phyloP scores from a whole-genome alignment of 2,113 vertebrate species.

The Ptyas mucosa region DNA sequence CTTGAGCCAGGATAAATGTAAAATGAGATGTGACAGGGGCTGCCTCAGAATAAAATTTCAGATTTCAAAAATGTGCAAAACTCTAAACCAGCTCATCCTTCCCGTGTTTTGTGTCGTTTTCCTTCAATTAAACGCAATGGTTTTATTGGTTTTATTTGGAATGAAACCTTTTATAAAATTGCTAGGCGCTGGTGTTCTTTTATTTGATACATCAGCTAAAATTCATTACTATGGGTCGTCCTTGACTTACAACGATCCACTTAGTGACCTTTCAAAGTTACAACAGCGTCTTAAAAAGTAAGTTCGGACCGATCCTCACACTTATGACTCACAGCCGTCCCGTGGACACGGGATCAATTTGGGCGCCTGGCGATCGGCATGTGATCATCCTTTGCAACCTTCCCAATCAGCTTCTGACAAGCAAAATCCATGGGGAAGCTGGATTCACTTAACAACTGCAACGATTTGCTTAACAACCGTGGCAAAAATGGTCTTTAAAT shows the following conservation, averaged over 20 bases:
- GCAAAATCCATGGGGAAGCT: background rate
- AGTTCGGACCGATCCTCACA: background rate
- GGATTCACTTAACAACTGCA: background rate
- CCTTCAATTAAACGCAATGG: background rate
- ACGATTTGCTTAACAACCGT: background rate
- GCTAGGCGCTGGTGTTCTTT: background rate
- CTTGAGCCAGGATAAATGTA: background rate
- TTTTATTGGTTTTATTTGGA: background rate
- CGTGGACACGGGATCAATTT: too few species aligned
- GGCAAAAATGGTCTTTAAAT: background rate
- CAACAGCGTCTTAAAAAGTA: background rate
- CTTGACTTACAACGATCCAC: background rate
- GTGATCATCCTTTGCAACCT: too few species aligned
- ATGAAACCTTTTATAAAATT: background rate
- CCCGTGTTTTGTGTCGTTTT: background rate
- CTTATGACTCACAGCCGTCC: background rate
- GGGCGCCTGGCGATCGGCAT: too few species aligned
- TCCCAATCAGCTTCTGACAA: background rate
- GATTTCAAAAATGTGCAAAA: background rate
- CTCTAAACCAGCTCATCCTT: background rate
- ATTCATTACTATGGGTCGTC: background rate
- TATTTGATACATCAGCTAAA: background rate
- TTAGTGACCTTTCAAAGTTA: background rate
- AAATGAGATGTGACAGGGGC: background rate
- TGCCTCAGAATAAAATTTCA: background rate